Conservation (phyloP, 2,888 invertebrate genomes). For the Xestia c-nigrum region DNA sequence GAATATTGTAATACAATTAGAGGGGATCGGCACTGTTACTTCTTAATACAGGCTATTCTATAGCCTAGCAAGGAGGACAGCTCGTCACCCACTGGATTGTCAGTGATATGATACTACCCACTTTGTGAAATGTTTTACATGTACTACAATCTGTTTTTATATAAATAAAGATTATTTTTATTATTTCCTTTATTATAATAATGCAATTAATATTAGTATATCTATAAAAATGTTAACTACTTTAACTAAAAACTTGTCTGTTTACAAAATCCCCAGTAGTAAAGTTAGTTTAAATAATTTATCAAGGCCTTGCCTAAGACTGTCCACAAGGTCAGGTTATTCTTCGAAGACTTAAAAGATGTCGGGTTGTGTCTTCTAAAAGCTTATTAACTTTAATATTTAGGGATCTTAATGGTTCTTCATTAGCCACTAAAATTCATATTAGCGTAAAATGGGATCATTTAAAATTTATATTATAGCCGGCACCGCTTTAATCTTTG, state of each 20-base stretch:
- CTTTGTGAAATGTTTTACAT: no score
- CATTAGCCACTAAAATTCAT: constrained; percentile 56
- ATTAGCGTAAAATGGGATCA: constrained; percentile 54
- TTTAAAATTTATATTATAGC: constrained; percentile 53
- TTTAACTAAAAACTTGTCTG: neutral
- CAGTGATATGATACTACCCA: no score
- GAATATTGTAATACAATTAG: no score
- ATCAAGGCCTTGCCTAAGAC: constrained; percentile 20
- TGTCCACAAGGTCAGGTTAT: constrained; percentile 20
- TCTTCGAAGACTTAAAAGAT: constrained; percentile 35
- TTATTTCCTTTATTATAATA: no score
- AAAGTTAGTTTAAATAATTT: constrained; percentile 14
- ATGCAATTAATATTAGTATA: no score
- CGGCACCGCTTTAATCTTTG: constrained; percentile 38
- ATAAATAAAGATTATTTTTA: no score
- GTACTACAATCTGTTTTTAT: no score
- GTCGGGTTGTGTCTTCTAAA: constrained; percentile 42
- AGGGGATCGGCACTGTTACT: no score
- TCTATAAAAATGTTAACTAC: neutral
- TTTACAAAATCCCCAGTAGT: neutral
- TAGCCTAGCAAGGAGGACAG: no score
- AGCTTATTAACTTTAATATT: constrained; percentile 61
- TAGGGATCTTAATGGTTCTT: constrained; percentile 55
- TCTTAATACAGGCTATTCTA: no score
- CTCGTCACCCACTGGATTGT: no score